phyloP scores from a whole-genome alignment of 2,113 vertebrate species.

The Antigone vipio region DNA sequence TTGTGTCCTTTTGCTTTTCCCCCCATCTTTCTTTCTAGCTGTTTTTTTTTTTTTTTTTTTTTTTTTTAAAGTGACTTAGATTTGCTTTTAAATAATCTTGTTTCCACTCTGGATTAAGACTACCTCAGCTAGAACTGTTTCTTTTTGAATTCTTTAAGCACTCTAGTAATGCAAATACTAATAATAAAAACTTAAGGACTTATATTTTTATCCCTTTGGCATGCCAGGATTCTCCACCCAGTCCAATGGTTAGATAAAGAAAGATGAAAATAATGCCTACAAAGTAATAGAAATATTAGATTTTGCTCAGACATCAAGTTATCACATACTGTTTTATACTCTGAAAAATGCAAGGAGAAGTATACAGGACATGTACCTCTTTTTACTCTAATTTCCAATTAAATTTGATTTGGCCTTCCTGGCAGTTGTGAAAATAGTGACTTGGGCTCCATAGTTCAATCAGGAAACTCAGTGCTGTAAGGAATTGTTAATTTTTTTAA shows the following conservation, averaged over 20 bases:
- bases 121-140: not conserved
- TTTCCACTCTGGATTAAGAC: not conserved
- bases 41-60: not conserved
- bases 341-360: not conserved
- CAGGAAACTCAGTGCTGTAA: not conserved
- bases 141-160: not conserved
- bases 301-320: not conserved
- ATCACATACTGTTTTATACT: not conserved
- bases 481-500: not conserved
- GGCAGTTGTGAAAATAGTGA: not conserved
- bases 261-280: not conserved
- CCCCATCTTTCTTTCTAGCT: not conserved
- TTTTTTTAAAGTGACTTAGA: not conserved
- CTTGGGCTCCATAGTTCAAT: not conserved
- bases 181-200: not conserved
- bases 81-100: not conserved
- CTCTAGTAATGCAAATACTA: not conserved
- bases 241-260: not conserved
- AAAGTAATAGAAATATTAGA: not conserved
- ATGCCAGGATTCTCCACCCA: not conserved
- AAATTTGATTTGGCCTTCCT: not conserved
- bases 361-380: not conserved
- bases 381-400: not conserved
- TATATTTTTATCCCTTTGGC: not conserved
- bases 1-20: not conserved